Conservation (phyloP, 2,113 vertebrate species). For the Myocastor coypus region DNA sequence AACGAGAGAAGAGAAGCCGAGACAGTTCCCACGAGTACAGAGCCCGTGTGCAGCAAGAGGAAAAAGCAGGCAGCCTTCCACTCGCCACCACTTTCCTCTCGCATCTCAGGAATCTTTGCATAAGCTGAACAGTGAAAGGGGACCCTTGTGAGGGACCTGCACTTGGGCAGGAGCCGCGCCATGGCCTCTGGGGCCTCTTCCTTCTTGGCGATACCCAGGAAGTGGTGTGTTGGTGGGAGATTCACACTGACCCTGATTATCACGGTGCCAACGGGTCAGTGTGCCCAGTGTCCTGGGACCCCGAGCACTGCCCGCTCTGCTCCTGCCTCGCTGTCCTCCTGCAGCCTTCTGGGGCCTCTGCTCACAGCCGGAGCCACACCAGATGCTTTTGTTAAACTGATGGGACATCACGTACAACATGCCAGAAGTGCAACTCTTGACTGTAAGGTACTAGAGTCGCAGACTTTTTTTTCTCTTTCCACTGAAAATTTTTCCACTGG, state of each 20-base stretch:
- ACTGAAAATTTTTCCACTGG: not conserved
- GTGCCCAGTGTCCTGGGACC: not conserved
- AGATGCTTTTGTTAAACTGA: not conserved
- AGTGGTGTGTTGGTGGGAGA: not conserved
- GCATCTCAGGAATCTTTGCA: not conserved
- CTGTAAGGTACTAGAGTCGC: not conserved
- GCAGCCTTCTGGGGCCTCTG: not conserved
- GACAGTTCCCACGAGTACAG: not conserved
- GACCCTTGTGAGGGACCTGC: accelerated
- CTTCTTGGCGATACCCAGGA: not conserved
- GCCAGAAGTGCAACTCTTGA: not conserved
- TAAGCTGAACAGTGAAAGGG: not conserved
- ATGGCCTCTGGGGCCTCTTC: not conserved
- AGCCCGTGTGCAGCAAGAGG: accelerated
- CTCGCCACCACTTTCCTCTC: not conserved
- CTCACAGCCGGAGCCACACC: not conserved
- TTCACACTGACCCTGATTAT: not conserved
- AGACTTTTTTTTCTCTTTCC: not conserved
- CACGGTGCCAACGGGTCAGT: not conserved
- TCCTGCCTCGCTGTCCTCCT: not conserved
- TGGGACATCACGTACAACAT: not conserved
- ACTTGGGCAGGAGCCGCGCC: not conserved
- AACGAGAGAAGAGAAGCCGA: too few relatives aligned
- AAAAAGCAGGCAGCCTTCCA: not conserved
- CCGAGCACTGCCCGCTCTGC: not conserved